Evolutionary conservation across 1,140 invertebrate species (phyloP), one percentile per base, ranked within the genome.

Genomic region (Diachasmimorpha longicaudata): DNA sequence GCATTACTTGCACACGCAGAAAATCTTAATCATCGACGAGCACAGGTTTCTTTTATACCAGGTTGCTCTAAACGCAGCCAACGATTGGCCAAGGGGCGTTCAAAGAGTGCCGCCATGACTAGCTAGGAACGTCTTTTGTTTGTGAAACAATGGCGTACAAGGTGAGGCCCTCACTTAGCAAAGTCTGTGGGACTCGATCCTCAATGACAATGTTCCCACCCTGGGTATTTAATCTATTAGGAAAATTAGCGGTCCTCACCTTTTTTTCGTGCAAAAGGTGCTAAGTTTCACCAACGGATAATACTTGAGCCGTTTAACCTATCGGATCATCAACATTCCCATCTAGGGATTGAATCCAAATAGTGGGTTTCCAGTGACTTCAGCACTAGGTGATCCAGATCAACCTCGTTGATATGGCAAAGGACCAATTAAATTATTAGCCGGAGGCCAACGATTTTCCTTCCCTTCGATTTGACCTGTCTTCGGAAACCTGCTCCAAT

Each of bases 91-190:
- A 79, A 84, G 83, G 85, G 85, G 84, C 85, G 85, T 86, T 86
- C 85, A 88, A 88, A 88, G 87, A 84, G 76, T 80, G 83, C 86
- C 86, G 87, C 86, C 86, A 86, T 89, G 87, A 89, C 87, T 87
- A 82, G 84, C 82, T 79, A 81, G 81, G 69, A 77, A 79, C 80
- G 79, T 81, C 83, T 84, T 84, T 85, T 85, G 84, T 85, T 85
- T 85, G 84, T 84, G 84, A 85, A 85, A 85, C 84, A 85, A 85
- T 84, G 82, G 83, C 79, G 84, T 79, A 78, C 78, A 79, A 79
- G 79, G 78, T 77, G 42, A 72, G 77, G 75, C 74, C 76, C 81
- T 85, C 82, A 84, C 84, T 85, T 85, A 83, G 80, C 81, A 63
- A 13, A 21, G 23, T 21, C 19, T 44, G 23, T 68, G 55, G 11